Evolutionary conservation across 2,113 vertebrate species (phyloP).

Genomic region (Trochalopteron elliotii): DNA sequence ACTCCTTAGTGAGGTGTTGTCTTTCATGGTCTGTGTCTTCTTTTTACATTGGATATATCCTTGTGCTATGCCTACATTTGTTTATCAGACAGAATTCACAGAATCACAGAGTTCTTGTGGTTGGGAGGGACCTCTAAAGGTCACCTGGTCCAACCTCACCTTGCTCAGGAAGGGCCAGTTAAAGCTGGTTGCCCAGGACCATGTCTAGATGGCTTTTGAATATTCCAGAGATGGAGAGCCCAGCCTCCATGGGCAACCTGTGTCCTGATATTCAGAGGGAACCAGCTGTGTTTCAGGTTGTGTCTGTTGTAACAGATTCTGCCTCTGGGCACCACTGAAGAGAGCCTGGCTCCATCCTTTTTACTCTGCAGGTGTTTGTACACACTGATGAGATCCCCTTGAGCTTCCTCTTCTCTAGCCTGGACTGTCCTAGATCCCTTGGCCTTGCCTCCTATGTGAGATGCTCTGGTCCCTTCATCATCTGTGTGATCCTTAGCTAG

Average conservation of each 20-base stretch:
- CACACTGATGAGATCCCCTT: neutral
- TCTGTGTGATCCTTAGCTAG: neutral
- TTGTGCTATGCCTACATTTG: neutral
- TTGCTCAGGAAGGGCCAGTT: neutral
- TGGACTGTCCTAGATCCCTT: neutral
- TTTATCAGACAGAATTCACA: neutral
- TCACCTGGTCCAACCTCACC: neutral
- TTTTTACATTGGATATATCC: neutral
- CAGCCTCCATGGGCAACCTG: neutral
- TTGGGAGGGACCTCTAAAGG: neutral
- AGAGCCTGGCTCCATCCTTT: neutral
- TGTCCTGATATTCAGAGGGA: neutral
- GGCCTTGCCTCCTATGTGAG: neutral
- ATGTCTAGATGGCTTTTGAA: neutral
- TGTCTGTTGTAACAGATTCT: accelerated
- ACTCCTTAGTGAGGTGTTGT: neutral
- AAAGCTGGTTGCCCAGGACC: accelerated
- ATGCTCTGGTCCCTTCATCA: neutral
- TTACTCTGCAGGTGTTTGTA: neutral
- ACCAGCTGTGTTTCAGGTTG: neutral
- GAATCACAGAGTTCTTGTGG: neutral
- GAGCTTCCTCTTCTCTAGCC: neutral
- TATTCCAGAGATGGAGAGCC: neutral
- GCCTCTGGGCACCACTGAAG: neutral
- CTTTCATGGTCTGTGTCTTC: neutral